These are phyloP conservation scores for Orientallactaga bullata DNA, from an alignment of 2,113 vertebrate genomes.

Conservation along the genomic window DNA sequence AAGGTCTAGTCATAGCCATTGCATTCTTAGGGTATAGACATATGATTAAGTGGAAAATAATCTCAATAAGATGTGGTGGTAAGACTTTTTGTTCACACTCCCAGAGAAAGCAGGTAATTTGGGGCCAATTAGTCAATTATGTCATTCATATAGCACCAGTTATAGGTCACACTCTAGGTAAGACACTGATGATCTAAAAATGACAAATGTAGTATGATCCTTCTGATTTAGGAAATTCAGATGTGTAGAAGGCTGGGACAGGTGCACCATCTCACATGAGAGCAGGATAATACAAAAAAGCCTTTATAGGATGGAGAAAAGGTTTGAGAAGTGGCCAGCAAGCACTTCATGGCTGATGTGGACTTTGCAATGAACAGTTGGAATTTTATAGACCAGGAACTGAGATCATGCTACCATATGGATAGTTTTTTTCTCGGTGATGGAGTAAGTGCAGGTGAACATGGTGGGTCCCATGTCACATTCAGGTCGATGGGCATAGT, in stretches of 20 bases:
- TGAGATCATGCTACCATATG: background rate
- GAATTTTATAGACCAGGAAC: background rate
- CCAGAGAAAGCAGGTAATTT: background rate
- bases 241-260: background rate
- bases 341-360: fast-evolving
- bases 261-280: background rate
- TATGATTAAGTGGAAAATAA: background rate
- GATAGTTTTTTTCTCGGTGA: background rate
- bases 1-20: background rate
- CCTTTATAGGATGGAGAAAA: background rate
- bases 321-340: background rate
- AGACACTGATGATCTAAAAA: background rate
- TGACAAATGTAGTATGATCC: background rate
- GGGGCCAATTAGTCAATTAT: background rate
- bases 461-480: background rate
- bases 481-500: too few relatives aligned
- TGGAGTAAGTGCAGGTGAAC: too few relatives aligned
- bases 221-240: background rate
- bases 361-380: background rate
- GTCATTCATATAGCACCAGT: background rate
- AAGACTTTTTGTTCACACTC: background rate
- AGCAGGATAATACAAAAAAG: background rate
- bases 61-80: background rate
- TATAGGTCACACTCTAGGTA: background rate
- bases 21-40: background rate